phyloP scores from a whole-genome alignment of 2,888 invertebrate genomes.

The Eilema caniola region DNA sequence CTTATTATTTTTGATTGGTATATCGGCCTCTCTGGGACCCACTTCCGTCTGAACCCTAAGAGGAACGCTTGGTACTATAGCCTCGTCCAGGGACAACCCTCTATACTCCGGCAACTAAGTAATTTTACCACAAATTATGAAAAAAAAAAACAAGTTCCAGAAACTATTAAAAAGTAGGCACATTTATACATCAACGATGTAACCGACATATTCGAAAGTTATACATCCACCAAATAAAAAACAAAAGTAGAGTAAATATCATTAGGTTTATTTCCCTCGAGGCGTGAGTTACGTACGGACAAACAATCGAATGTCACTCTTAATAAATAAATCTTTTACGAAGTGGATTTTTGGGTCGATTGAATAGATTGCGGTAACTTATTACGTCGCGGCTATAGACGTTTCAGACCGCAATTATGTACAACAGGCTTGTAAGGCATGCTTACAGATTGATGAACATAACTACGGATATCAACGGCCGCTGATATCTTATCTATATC shows the following conservation, averaged over 20 bases:
- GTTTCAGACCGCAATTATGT: not conserved
- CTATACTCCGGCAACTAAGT: no score
- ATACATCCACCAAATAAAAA: not conserved
- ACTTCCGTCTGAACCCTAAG: no score
- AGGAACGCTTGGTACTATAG: no score
- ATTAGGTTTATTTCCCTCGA: constrained; percentile 19
- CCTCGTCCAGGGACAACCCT: no score
- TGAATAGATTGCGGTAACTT: not conserved
- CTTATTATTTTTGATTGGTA: no score
- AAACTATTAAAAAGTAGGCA: no score
- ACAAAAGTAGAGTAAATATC: constrained; percentile 12
- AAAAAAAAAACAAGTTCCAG: not conserved
- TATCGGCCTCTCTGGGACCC: no score
- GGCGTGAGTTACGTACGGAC: constrained; percentile 11
- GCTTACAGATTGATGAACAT: not conserved
- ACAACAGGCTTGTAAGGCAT: no score
- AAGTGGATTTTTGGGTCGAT: constrained; percentile 5
- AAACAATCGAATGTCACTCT: constrained; percentile 18
- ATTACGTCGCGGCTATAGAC: not conserved
- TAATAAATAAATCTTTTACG: constrained; percentile 4
- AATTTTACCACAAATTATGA: no score
- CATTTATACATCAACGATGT: no score
- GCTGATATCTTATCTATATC: not conserved
- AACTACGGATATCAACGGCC: not conserved
- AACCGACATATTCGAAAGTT: not conserved